These are phyloP conservation scores for Molorchus minor DNA, from an alignment of 2,888 invertebrate genomes.

Conservation along the genomic window DNA sequence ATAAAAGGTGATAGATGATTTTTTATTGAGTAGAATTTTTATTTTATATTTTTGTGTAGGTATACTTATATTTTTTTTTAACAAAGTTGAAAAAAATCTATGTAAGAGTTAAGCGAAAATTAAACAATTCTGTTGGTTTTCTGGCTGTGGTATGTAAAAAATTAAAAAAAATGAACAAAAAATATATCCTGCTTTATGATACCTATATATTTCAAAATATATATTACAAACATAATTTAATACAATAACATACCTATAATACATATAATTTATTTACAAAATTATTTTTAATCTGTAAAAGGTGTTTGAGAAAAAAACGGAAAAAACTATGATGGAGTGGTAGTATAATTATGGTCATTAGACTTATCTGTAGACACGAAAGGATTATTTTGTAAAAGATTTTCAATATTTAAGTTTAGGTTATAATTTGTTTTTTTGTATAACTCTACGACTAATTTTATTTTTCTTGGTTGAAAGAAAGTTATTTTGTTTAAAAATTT, in stretches of 20 bases:
- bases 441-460: too few species aligned
- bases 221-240: neutral
- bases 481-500: too few species aligned
- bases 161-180: neutral
- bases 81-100: constrained; percentile 13
- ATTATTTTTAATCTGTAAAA: too few species aligned
- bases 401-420: too few species aligned
- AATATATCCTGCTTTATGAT: neutral
- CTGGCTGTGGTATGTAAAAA: neutral
- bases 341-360: too few species aligned
- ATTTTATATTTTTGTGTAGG: neutral
- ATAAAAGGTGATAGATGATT: neutral
- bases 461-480: too few species aligned
- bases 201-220: too few species aligned
- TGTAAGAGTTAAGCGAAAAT: constrained; percentile 4
- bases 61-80: constrained; percentile 3
- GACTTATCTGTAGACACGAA: too few species aligned
- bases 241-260: neutral
- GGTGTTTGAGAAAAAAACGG: too few species aligned
- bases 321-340: too few species aligned
- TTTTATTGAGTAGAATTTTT: neutral
- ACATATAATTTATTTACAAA: neutral
- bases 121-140: constrained; percentile 2
- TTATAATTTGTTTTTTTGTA: too few species aligned
- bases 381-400: too few species aligned